Evolutionary conservation across 2,797 vertebrate genomes (phyloP).

Genomic region (Kryptolebias ocellatus): DNA sequence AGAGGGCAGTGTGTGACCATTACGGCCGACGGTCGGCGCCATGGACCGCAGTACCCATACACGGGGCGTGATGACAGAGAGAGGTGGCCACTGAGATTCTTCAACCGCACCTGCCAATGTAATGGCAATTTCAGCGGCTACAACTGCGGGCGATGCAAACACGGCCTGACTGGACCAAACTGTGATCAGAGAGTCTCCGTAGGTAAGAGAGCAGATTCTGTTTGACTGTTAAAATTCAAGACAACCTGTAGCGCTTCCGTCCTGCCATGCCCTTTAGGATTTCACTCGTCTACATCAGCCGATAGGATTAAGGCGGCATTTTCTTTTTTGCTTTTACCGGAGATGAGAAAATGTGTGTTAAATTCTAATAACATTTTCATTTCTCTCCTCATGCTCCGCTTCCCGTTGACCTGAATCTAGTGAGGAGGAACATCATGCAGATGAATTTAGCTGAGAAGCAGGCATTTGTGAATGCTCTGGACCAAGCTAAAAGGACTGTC

Average conservation of each 20-base stretch:
- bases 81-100: constrained; percentile 91
- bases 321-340: constrained; percentile 16
- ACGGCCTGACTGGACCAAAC: constrained; percentile 86
- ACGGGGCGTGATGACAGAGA: constrained; percentile 92
- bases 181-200: constrained; percentile 85
- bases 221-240: constrained; percentile 7
- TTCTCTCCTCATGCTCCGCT: constrained; percentile 4
- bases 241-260: not conserved
- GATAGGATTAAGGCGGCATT: constrained; percentile 23
- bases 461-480: constrained; percentile 86
- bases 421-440: constrained; percentile 90
- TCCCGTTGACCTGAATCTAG: constrained; percentile 66
- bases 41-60: constrained; percentile 91
- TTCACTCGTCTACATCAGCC: constrained; percentile 22
- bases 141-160: constrained; percentile 88
- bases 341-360: constrained; percentile 30
- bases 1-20: constrained; percentile 87
- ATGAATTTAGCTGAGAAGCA: constrained; percentile 85
- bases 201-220: constrained; percentile 81
- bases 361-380: constrained; percentile 47
- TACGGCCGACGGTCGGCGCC: constrained; percentile 82
- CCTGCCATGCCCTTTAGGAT: constrained; percentile 10
- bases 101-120: constrained; percentile 91
- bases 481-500: constrained; percentile 88
- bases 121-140: constrained; percentile 88